Conservation (phyloP, 2,113 vertebrate genomes). For the Protomyctophum bolini region DNA sequence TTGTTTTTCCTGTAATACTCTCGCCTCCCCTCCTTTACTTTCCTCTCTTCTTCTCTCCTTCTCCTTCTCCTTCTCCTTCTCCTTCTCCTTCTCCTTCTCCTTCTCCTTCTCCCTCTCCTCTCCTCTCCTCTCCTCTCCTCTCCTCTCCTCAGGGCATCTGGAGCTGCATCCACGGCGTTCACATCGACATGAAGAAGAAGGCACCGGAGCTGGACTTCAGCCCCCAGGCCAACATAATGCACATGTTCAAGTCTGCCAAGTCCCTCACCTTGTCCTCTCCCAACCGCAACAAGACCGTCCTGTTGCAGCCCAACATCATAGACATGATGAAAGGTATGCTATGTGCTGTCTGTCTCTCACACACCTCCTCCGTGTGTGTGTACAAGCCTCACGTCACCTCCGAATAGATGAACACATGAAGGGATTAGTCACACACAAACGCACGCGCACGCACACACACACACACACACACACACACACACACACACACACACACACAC, state of each 20-base stretch:
- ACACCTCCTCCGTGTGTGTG: slow-evolving; percentile 51
- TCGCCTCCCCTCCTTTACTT: too few species aligned
- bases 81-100: background rate
- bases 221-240: slow-evolving; percentile 96
- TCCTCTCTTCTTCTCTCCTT: too few species aligned
- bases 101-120: background rate
- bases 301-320: slow-evolving; percentile 85
- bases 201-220: slow-evolving; percentile 90
- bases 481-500: background rate
- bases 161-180: slow-evolving; percentile 97
- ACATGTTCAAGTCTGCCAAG: slow-evolving; percentile 92
- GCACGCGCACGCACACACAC: background rate
- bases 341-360: slow-evolving; percentile 72
- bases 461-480: slow-evolving; percentile 3
- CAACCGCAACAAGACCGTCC: slow-evolving; percentile 83
- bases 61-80: too few species aligned
- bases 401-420: background rate
- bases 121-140: background rate
- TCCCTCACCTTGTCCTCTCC: slow-evolving; percentile 92
- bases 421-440: slow-evolving; percentile 5
- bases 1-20: too few species aligned
- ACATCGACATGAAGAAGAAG: slow-evolving; percentile 96
- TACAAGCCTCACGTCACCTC: too few species aligned
- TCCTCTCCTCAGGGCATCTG: slow-evolving; percentile 89
- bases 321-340: slow-evolving; percentile 89